These are phyloP conservation scores for Sebastes kiyomatsui DNA, from an alignment of 2,797 vertebrate species.

Conservation along the genomic window DNA sequence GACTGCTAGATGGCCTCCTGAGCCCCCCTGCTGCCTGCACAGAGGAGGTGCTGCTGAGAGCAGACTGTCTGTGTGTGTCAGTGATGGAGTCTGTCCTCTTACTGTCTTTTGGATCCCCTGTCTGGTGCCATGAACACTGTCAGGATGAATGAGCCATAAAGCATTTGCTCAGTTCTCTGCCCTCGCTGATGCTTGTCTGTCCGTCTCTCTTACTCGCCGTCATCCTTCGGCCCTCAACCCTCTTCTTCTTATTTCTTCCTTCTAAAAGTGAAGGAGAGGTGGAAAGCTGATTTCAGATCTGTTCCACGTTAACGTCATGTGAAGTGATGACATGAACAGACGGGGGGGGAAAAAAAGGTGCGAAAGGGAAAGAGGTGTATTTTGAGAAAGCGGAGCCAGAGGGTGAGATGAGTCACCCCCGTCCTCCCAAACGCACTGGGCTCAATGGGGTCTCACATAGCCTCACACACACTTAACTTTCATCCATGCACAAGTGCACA, in stretches of 20 bases:
- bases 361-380: slow-evolving; percentile 29
- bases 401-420: slow-evolving; percentile 53
- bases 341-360: not conserved
- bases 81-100: slow-evolving; percentile 11
- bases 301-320: not conserved
- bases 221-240: not conserved
- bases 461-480: slow-evolving; percentile 18
- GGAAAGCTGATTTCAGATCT: not conserved
- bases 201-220: not conserved
- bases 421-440: slow-evolving; percentile 16
- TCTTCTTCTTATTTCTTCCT: not conserved
- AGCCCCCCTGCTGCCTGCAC: not conserved
- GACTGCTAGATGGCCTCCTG: not conserved
- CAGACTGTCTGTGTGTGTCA: slow-evolving; percentile 27
- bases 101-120: slow-evolving; percentile 5
- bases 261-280: not conserved
- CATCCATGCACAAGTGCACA: slow-evolving; percentile 3
- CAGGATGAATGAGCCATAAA: slow-evolving; percentile 42
- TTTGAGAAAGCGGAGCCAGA: slow-evolving; percentile 42
- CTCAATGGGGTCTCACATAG: slow-evolving; percentile 30
- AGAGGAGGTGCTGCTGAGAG: slow-evolving; percentile 6
- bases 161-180: slow-evolving; percentile 19
- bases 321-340: slow-evolving; percentile 9
- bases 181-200: slow-evolving; percentile 32
- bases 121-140: slow-evolving; percentile 44